These are phyloP conservation scores for Oscarella lobularis DNA, from an alignment of 37 sponge, comb jelly and placozoan species.

Conservation along the genomic window DNA sequence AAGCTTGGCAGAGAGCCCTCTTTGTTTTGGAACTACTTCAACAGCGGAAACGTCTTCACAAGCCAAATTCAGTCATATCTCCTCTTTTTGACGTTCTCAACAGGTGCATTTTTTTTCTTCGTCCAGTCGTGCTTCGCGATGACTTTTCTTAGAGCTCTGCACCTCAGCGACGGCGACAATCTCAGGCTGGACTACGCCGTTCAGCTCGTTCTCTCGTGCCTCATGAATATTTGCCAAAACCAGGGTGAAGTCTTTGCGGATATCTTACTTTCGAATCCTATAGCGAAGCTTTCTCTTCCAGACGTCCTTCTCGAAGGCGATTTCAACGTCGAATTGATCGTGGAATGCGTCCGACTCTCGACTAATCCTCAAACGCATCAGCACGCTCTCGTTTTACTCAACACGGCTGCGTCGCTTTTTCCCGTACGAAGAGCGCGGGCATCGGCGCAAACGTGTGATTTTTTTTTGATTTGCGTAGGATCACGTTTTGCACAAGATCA, in stretches of 20 bases:
- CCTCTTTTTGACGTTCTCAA: conserved; percentile 36
- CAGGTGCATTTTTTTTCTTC: conserved; percentile 6
- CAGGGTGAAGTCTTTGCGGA: too few species aligned
- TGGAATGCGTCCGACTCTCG: conserved; percentile 56
- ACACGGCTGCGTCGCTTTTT: conserved; percentile 38
- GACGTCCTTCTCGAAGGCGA: conserved; percentile 39
- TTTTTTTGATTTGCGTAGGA: conserved; percentile 13
- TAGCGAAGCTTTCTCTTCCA: conserved; percentile 11
- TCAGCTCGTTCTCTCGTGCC: not conserved
- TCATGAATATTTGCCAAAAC: not conserved
- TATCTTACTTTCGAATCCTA: too few species aligned
- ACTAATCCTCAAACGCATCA: conserved; percentile 65
- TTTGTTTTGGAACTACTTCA: conserved; percentile 43
- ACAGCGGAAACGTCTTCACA: conserved; percentile 5
- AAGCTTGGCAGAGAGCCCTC: conserved; percentile 33
- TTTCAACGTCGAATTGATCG: conserved; percentile 75
- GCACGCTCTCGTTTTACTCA: conserved; percentile 50
- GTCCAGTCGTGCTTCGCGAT: too few species aligned
- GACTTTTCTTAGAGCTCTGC: not conserved
- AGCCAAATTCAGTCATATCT: conserved; percentile 25
- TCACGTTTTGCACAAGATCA: conserved; percentile 80
- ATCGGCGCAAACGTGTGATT: not conserved
- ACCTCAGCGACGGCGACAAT: not conserved
- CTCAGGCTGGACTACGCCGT: not conserved
- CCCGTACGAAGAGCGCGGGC: conserved; percentile 40